phyloP scores from a whole-genome alignment of 2,888 invertebrate species.

The Eucera pruinosa region DNA sequence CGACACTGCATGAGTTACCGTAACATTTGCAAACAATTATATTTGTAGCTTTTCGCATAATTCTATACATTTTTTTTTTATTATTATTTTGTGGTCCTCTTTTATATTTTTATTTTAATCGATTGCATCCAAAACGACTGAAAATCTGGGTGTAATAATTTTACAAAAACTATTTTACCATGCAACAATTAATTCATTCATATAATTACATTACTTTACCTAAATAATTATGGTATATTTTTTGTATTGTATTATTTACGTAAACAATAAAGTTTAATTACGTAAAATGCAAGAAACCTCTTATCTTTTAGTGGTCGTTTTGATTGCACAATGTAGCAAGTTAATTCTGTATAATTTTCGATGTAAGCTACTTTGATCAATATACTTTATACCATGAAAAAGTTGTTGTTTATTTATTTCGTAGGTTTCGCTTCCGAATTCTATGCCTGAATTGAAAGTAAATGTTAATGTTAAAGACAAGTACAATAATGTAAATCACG shows the following conservation, averaged over 20 bases:
- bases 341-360: constrained; percentile 62
- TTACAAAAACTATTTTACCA: neutral
- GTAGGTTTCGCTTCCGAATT: constrained; percentile 48
- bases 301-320: constrained; percentile 53
- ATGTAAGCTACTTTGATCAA: constrained; percentile 64
- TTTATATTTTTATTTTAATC: constrained; percentile 25
- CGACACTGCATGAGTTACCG: constrained; percentile 62
- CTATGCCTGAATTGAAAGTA: constrained; percentile 18
- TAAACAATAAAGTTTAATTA: neutral
- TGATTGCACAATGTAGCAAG: constrained; percentile 55
- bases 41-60: constrained; percentile 44
- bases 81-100: constrained; percentile 7
- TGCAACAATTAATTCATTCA: neutral
- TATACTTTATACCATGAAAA: constrained; percentile 62
- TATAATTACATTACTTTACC: neutral
- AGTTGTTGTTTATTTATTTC: constrained; percentile 63
- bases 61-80: constrained; percentile 15
- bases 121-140: constrained; percentile 64
- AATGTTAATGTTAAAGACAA: constrained; percentile 2
- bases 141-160: neutral
- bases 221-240: constrained; percentile 1
- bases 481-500: neutral
- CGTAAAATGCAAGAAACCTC: neutral
- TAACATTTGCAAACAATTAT: constrained; percentile 42
- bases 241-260: neutral